Conservation (phyloP, 1,140 invertebrate genomes). For the Helicoverpa armigera region DNA sequence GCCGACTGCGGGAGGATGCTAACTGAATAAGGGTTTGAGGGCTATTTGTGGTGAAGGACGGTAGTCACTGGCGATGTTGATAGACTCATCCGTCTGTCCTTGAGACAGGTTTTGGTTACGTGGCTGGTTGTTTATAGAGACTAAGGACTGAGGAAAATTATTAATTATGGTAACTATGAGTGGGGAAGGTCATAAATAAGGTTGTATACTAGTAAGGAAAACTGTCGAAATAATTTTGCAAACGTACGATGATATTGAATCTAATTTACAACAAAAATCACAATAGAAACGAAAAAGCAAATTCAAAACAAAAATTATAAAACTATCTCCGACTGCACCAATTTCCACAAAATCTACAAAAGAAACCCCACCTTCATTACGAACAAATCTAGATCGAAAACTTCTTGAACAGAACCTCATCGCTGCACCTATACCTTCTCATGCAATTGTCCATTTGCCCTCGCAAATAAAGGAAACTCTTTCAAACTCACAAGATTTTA, state of each 20-base stretch:
- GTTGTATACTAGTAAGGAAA: too few species aligned
- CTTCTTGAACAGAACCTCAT: conserved; percentile 38
- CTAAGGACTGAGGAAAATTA: too few species aligned
- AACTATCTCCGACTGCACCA: not conserved
- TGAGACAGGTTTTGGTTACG: too few species aligned
- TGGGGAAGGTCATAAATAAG: too few species aligned
- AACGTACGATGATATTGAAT: too few species aligned
- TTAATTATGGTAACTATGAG: too few species aligned
- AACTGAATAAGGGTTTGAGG: conserved; percentile 46
- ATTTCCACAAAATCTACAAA: conserved; percentile 14
- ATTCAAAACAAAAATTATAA: conserved; percentile 7
- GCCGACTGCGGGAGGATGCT: conserved; percentile 18
- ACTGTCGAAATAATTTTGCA: too few species aligned
- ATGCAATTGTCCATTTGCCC: conserved; percentile 59
- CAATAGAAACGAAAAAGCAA: not conserved
- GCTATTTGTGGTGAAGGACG: not conserved
- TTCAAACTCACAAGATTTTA: conserved; percentile 61
- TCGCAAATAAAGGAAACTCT: conserved; percentile 59
- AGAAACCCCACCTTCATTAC: conserved; percentile 39
- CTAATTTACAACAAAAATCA: not conserved
- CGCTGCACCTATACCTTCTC: conserved; percentile 46
- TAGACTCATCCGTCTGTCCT: too few species aligned
- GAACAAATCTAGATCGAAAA: conserved; percentile 39
- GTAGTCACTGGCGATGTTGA: too few species aligned
- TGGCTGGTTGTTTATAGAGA: too few species aligned